Conservation (phyloP, 2,113 vertebrate genomes). For the Pao palembangensis region DNA sequence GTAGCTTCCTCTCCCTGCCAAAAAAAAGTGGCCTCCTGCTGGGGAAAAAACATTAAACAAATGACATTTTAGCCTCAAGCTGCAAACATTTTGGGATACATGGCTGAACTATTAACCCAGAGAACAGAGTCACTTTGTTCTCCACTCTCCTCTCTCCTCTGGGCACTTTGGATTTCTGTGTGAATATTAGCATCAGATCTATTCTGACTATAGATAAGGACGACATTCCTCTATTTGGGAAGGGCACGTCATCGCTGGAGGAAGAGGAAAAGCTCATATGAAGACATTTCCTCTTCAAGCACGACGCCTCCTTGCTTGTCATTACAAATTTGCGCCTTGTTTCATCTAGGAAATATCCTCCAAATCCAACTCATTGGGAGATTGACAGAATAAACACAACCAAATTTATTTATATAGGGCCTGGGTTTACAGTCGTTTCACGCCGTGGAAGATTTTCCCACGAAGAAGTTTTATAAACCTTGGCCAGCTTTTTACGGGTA, state of each 20-base stretch:
- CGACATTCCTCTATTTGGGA: background rate
- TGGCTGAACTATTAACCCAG: constrained; percentile 54
- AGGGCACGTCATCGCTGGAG: constrained; percentile 24
- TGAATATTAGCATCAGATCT: constrained; percentile 13
- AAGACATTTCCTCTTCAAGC: constrained; percentile 52
- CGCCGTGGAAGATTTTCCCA: constrained; percentile 35
- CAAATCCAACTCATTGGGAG: constrained; percentile 64
- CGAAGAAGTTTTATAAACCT: constrained; percentile 33
- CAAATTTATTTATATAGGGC: constrained; percentile 64
- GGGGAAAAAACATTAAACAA: constrained; percentile 73
- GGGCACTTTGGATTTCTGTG: constrained; percentile 57
- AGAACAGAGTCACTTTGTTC: constrained; percentile 71
- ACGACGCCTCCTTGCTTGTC: constrained; percentile 62
- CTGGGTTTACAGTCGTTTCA: constrained; percentile 52
- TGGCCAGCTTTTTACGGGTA: constrained; percentile 16
- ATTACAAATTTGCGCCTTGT: constrained; percentile 61
- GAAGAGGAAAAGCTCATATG: constrained; percentile 39
- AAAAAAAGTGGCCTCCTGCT: constrained; percentile 63
- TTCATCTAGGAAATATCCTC: constrained; percentile 69
- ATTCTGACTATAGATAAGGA: no score
- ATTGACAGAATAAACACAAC: constrained; percentile 66
- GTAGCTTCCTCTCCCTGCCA: constrained; percentile 50
- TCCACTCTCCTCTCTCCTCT: constrained; percentile 39
- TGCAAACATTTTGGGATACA: constrained; percentile 67
- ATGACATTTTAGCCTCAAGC: constrained; percentile 69